Percentiles rank a stretch among this genome's conserved stretches.
phyloP scores from a whole-genome alignment of 1,140 invertebrate genomes.

The Conus betulinus region DNA sequence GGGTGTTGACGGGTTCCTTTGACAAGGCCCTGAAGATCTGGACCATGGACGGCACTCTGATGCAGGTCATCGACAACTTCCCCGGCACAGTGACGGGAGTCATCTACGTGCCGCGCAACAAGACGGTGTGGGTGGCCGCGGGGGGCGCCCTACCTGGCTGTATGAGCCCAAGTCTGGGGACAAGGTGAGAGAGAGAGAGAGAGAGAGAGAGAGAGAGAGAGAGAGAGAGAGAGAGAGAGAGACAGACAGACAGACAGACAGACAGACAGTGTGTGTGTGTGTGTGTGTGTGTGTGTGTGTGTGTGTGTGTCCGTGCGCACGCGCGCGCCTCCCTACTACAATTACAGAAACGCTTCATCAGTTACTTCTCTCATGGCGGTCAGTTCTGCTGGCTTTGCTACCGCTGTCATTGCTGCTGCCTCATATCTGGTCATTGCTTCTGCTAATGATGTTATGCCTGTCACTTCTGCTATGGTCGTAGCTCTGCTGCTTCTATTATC shows the following conservation, averaged over 20 bases:
- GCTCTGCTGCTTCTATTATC: too few species aligned
- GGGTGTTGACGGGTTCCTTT: constrained; percentile 75
- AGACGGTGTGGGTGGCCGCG: constrained; percentile 72
- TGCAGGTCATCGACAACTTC: constrained; percentile 73
- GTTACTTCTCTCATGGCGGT: too few species aligned
- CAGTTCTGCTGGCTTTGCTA: too few species aligned
- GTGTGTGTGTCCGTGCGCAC: neutral
- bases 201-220: too few species aligned
- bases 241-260: neutral
- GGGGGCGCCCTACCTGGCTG: constrained; percentile 68
- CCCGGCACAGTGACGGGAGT: constrained; percentile 70
- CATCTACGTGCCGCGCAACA: constrained; percentile 73
- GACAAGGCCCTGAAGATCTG: constrained; percentile 76
- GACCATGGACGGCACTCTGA: constrained; percentile 73
- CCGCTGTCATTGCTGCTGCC: too few species aligned
- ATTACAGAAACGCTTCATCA: too few species aligned
- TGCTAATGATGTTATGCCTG: too few species aligned
- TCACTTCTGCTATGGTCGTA: too few species aligned
- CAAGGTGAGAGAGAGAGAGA: constrained; percentile 63
- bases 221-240: neutral
- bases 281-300: too few species aligned
- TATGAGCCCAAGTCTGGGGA: constrained; percentile 75
- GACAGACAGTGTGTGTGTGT: neutral
- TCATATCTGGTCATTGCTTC: too few species aligned
- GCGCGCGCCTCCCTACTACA: neutral